These are phyloP conservation scores for Lithophane semibrunnea DNA, from an alignment of 2,888 invertebrate species.

Conservation along the genomic window DNA sequence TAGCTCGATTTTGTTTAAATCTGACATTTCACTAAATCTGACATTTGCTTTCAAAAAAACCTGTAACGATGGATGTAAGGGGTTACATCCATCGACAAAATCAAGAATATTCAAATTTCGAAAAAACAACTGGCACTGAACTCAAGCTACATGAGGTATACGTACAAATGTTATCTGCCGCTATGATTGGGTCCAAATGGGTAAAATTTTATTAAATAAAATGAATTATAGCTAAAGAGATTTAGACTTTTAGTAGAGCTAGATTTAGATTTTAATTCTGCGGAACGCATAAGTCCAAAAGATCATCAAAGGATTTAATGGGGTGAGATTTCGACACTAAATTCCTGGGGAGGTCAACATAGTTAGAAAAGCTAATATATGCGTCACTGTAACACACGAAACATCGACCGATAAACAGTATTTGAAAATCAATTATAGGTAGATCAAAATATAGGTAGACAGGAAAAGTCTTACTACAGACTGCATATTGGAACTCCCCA, in stretches of 20 bases:
- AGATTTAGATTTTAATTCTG: not conserved
- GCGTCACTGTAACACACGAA: not conserved
- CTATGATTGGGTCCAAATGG: not conserved
- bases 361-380: too few relatives aligned
- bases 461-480: constrained; percentile 9
- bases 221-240: not conserved
- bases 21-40: too few relatives aligned
- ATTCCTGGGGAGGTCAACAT: not conserved
- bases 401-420: not conserved
- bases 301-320: too few relatives aligned
- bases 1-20: not conserved
- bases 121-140: not conserved
- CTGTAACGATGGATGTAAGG: not conserved
- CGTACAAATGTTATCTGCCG: not conserved
- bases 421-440: not conserved
- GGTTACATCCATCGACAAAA: not conserved
- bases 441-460: not conserved
- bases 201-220: too few relatives aligned
- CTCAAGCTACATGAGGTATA: not conserved
- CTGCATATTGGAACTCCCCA: constrained; percentile 20
- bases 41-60: not conserved
- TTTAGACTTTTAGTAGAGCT: too few relatives aligned
- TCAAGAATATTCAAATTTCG: not conserved
- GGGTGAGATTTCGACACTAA: not conserved
- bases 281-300: not conserved